Evolutionary conservation across 2,797 vertebrate genomes (phyloP).

Genomic region (Megaceryle alcyon): DNA sequence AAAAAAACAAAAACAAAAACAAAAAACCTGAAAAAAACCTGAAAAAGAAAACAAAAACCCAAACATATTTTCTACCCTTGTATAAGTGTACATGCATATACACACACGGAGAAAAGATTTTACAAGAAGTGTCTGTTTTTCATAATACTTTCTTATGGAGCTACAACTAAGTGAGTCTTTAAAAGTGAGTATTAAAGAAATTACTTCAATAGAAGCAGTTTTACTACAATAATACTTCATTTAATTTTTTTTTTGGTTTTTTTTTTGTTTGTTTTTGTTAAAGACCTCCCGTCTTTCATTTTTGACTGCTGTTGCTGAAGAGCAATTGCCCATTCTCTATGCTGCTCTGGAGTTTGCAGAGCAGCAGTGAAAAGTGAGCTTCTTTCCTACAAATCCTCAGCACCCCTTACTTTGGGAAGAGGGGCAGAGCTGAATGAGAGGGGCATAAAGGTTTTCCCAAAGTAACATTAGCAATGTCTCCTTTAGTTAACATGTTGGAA

Average conservation of each 20-base stretch:
- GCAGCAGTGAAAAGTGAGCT: not conserved
- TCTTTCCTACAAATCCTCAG: not conserved
- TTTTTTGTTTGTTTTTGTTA: not conserved
- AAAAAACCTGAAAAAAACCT: not conserved
- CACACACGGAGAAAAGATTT: not conserved
- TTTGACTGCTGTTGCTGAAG: not conserved
- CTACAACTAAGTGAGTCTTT: not conserved
- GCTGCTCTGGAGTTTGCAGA: not conserved
- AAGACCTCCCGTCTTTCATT: constrained; percentile 3
- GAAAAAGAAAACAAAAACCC: not conserved
- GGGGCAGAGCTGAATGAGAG: not conserved
- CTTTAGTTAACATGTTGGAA: not conserved
- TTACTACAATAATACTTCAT: not conserved
- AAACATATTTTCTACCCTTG: not conserved
- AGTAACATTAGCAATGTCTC: not conserved
- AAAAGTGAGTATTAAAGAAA: constrained; percentile 11
- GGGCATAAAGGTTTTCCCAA: not conserved
- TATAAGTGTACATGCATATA: not conserved
- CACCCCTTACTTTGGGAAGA: not conserved
- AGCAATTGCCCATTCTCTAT: not conserved
- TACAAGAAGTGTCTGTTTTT: constrained; percentile 52
- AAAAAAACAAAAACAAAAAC: not conserved
- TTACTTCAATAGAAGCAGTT: constrained; percentile 9
- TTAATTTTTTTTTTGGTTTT: not conserved
- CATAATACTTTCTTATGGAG: constrained; percentile 20